Evolutionary conservation across 2,797 vertebrate species (phyloP).

Genomic region (Urocyon cinereoargenteus): DNA sequence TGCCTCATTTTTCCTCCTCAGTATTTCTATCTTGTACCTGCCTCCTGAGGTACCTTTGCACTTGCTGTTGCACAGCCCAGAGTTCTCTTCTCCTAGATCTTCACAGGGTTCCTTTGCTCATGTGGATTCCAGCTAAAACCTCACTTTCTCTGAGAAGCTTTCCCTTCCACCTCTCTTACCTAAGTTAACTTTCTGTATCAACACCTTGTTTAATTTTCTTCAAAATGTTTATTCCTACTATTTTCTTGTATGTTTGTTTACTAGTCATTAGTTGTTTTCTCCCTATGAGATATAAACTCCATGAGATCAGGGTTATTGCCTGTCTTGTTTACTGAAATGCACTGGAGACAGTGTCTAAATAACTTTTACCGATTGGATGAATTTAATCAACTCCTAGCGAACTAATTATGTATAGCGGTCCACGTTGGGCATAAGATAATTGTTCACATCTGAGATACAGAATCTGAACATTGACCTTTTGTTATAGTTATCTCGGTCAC

Average conservation of each 20-base stretch:
- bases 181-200: slow-evolving; percentile 23
- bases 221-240: background rate
- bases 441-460: background rate
- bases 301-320: background rate
- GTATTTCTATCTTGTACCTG: background rate
- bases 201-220: background rate
- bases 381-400: background rate
- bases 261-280: background rate
- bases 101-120: background rate
- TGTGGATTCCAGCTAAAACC: background rate
- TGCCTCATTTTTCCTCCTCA: background rate
- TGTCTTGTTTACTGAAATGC: background rate
- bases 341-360: background rate
- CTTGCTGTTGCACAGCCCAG: background rate
- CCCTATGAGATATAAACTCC: background rate
- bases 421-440: background rate
- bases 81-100: background rate
- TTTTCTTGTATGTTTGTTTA: slow-evolving; percentile 14
- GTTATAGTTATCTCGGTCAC: background rate
- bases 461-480: background rate
- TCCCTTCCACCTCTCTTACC: background rate
- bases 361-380: background rate
- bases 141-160: background rate
- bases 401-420: background rate
- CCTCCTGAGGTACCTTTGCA: background rate